Percentiles rank a stretch among this genome's conserved stretches.
Conservation (phyloP, 2,888 invertebrate species). For the Himalopsyche kuldschensis region DNA sequence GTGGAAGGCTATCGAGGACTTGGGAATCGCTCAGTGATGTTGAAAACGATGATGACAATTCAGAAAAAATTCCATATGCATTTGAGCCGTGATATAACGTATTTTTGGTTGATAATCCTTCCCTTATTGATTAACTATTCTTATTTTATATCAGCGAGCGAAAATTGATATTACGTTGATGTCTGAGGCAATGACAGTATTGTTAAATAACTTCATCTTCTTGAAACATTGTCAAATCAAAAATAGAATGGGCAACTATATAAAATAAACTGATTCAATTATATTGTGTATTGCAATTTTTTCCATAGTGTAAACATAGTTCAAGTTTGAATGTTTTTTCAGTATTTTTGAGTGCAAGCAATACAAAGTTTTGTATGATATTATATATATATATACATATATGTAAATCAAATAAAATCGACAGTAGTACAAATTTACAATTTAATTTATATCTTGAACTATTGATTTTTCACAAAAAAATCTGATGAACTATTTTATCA, state of each 20-base stretch:
- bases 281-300: too few species aligned
- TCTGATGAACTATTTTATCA: too few species aligned
- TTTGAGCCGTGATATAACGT: not conserved
- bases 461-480: too few species aligned
- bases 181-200: too few species aligned
- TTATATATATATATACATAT: not conserved
- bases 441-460: too few species aligned
- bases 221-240: too few species aligned
- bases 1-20: not conserved
- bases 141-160: not conserved
- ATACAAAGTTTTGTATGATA: not conserved
- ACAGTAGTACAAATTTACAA: too few species aligned
- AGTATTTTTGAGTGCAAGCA: not conserved
- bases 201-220: too few species aligned
- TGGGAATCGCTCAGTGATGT: constrained; percentile 7
- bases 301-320: too few species aligned
- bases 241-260: too few species aligned
- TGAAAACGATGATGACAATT: constrained; percentile 6
- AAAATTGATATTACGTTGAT: not conserved
- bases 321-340: not conserved
- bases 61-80: not conserved
- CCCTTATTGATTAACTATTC: not conserved
- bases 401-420: too few species aligned
- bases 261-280: too few species aligned
- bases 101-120: not conserved